Evolutionary conservation across 1,140 invertebrate genomes (phyloP).

Genomic region (Drosophila varians): DNA sequence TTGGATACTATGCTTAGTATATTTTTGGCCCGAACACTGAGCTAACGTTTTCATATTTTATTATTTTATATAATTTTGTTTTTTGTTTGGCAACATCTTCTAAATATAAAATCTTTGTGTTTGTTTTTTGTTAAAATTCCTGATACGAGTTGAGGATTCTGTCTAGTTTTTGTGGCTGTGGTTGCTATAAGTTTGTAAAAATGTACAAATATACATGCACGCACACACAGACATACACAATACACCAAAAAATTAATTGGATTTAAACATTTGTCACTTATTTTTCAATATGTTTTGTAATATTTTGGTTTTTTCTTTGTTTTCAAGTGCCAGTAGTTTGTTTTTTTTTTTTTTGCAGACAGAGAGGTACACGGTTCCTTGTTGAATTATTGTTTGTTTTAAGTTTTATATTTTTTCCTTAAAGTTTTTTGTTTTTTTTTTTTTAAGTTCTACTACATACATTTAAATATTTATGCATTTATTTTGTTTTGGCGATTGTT

Average conservation of each 20-base stretch:
- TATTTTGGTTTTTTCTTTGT: background rate
- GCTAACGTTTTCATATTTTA: background rate
- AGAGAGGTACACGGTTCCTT: conserved; percentile 71
- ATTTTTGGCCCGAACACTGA: background rate
- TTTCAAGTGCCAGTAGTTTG: background rate
- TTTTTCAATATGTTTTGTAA: background rate
- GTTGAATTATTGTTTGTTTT: conserved; percentile 40
- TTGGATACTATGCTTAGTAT: background rate
- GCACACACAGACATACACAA: conserved; percentile 19
- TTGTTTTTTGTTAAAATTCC: conserved; percentile 7
- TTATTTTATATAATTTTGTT: background rate
- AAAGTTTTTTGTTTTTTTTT: background rate
- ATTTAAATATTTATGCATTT: conserved; percentile 5
- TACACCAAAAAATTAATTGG: background rate
- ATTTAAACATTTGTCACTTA: background rate
- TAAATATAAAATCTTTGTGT: conserved; percentile 26
- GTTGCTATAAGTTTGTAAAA: conserved; percentile 30
- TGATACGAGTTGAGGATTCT: conserved; percentile 9
- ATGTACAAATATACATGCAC: conserved; percentile 45
- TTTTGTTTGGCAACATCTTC: background rate
- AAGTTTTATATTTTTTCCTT: conserved; percentile 8
- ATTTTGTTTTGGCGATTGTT: conserved; percentile 19
- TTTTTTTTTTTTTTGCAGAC: conserved; percentile 2
- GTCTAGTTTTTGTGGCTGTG: conserved; percentile 2
- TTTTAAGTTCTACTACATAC: conserved; percentile 30